Evolutionary conservation across 2,888 invertebrate genomes (phyloP), one percentile per base, ranked within the genome.

Genomic region (Zaprionus bogoriensis): DNA sequence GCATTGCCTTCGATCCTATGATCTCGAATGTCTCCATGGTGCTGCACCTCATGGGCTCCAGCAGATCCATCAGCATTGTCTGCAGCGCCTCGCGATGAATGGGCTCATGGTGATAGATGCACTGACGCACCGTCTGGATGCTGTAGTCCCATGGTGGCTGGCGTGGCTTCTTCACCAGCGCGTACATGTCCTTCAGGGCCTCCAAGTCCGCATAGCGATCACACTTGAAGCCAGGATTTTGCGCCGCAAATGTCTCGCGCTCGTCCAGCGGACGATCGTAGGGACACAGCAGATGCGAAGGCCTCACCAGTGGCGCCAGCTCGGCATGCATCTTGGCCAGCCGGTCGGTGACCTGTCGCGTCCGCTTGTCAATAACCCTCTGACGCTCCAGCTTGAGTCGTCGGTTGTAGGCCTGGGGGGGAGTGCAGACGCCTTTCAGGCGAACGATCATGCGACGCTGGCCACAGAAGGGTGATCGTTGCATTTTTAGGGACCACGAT

Each of bases 351-450:
- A 66, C 23, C 30, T 58, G 57, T 0, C 1, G 3, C 1, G 47
- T 28, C 2, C 75, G 54, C 27, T 87, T 83, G 0, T 69, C 50
- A 1, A 87, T 25, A 0, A 82, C 70, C 2, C 25, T 12, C 1
- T 25, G 19, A 20, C 66, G 68, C 4, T 79, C 55, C 3, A 28
- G 48, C 1, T 72, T 53, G 12, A 88, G 22, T 3, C 77, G 84
- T 2, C 48, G 10, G 3, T 30, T n/a, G 45, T 68, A 84, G 42
- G 41, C 39, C 0, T 14, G 41, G 0, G 88, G 81, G 7, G 61
- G 51, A 0, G 53, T 59, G 46, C 89, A 89, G 1, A 47, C 14
- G 1, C 89, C 89, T 36, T 69, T 65, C 0, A 89, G 27, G 3
- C 25, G 12, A 0, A 89, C n/a, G 3, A 51, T 23, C 1, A 88